Conservation (phyloP, 2,797 vertebrate species). For the Ciconia nigra region DNA sequence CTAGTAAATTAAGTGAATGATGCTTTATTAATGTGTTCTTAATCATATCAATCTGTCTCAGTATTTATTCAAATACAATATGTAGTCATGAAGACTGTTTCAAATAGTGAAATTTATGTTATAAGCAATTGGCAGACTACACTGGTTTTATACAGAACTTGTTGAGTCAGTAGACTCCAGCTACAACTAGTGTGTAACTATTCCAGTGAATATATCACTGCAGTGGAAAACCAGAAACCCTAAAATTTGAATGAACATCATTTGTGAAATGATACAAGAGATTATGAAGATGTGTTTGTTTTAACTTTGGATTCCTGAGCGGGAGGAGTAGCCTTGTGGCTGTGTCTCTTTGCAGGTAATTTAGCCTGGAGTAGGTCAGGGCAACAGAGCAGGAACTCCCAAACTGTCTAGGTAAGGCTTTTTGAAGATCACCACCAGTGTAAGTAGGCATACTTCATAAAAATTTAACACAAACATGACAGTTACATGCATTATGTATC, state of each 20-base stretch:
- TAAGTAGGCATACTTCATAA: background rate
- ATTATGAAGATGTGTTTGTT: background rate
- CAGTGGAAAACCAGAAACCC: background rate
- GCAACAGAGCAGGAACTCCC: background rate
- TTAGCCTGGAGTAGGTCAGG: background rate
- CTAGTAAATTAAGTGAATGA: background rate
- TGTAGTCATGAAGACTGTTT: background rate
- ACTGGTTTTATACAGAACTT: background rate
- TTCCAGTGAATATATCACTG: background rate
- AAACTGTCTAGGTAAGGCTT: background rate
- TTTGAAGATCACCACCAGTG: background rate
- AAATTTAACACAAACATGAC: background rate
- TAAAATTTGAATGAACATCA: background rate
- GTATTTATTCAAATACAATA: slow-evolving; percentile 39
- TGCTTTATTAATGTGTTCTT: background rate
- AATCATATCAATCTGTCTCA: background rate
- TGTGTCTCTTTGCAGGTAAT: background rate
- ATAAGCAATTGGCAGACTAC: background rate
- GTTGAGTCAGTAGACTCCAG: background rate
- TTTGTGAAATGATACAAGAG: background rate
- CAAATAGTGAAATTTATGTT: background rate
- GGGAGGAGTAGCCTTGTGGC: background rate
- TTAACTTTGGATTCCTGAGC: background rate
- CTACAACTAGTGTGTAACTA: background rate
- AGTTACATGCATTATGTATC: background rate